Conservation (phyloP, 2,113 vertebrate genomes). For the Bombycilla garrulus region DNA sequence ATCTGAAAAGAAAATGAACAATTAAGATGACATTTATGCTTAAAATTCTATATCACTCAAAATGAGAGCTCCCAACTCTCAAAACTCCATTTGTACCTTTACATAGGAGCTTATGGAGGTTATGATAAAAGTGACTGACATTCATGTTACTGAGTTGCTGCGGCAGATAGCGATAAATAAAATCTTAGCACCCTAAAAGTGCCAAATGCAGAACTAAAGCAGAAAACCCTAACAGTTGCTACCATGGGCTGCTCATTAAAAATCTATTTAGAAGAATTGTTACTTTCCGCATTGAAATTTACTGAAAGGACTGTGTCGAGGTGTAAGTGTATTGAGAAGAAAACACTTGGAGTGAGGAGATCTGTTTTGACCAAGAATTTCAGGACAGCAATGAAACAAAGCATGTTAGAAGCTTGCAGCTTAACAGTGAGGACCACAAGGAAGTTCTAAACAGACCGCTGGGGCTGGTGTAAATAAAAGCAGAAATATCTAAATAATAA, state of each 20-base stretch:
- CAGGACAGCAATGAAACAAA: background rate
- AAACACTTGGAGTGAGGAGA: background rate
- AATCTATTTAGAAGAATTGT: background rate
- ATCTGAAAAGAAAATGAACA: slow-evolving; percentile 10
- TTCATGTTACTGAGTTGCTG: background rate
- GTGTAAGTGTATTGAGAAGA: background rate
- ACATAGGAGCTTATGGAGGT: background rate
- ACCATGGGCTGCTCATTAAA: background rate
- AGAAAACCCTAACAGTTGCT: background rate
- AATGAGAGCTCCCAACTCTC: background rate
- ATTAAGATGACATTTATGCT: background rate
- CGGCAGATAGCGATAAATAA: background rate
- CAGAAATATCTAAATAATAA: background rate
- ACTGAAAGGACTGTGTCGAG: background rate
- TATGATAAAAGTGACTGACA: background rate
- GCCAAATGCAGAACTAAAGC: background rate
- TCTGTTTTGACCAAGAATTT: background rate
- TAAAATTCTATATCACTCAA: background rate
- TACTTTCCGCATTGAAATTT: background rate
- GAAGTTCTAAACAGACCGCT: background rate
- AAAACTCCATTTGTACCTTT: background rate
- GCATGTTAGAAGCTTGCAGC: background rate
- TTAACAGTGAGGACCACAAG: background rate
- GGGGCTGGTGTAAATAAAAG: background rate
- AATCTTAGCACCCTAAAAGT: background rate